Conservation (phyloP, 2,797 vertebrate genomes). For the Phrynocephalus guinanensis region DNA sequence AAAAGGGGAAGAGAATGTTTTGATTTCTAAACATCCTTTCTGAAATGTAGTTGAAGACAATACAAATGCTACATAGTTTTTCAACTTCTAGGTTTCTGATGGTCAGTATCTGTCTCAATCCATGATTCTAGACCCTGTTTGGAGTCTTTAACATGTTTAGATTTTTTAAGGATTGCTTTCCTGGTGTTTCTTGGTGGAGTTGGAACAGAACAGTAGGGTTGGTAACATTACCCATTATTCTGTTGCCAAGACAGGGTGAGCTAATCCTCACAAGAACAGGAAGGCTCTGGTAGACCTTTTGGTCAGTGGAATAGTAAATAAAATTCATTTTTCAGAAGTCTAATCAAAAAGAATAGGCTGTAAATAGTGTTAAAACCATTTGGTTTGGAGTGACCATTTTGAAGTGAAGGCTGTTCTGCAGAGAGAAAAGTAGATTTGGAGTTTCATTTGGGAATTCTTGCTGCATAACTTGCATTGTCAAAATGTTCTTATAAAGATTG, state of each 20-base stretch:
- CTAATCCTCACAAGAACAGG: not conserved
- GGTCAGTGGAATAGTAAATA: not conserved
- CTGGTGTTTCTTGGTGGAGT: not conserved
- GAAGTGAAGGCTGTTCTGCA: constrained; percentile 1
- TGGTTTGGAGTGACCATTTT: not conserved
- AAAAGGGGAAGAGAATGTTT: not conserved
- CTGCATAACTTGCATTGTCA: not conserved
- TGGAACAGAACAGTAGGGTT: not conserved
- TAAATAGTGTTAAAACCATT: not conserved
- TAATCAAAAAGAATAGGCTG: not conserved
- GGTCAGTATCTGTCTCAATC: not conserved
- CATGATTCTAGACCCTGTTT: not conserved
- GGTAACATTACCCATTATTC: not conserved
- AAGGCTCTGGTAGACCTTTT: not conserved
- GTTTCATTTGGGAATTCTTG: not conserved
- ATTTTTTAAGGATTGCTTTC: not conserved
- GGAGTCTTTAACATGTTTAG: not conserved
- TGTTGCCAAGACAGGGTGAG: not conserved
- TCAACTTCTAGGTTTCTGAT: not conserved
- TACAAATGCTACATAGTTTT: not conserved
- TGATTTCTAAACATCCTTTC: not conserved
- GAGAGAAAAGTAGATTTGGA: not conserved
- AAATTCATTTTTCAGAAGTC: not conserved
- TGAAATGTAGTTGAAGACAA: not conserved
- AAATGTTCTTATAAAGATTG: not conserved